Conservation (phyloP, 2,113 vertebrate species). For the Hydrochoerus hydrochaeris region DNA sequence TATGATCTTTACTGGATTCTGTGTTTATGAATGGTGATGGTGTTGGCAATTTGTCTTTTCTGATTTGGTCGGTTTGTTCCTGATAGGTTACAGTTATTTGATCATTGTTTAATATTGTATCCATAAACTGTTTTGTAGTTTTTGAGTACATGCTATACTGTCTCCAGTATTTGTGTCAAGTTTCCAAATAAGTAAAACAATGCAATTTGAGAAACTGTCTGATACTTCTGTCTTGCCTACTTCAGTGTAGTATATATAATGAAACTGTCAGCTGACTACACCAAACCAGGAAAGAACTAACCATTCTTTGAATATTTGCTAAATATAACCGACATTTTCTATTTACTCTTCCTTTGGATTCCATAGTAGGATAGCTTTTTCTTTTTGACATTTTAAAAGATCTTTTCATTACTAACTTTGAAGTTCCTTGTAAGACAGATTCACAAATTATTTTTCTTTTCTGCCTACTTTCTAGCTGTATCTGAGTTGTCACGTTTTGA, state of each 20-base stretch:
- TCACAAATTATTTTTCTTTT: constrained; percentile 56
- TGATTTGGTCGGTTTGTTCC: not conserved
- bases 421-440: constrained; percentile 35
- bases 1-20: not conserved
- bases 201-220: not conserved
- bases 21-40: not conserved
- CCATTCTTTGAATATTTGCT: not conserved
- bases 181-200: constrained; percentile 39
- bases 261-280: not conserved
- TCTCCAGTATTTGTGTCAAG: not conserved
- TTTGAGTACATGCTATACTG: not conserved
- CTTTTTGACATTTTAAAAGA: not conserved
- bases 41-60: not conserved
- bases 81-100: not conserved
- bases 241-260: not conserved
- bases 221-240: not conserved
- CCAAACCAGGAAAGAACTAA: not conserved
- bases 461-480: constrained; percentile 33
- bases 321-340: not conserved
- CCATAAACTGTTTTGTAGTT: not conserved
- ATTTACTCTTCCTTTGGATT: constrained; percentile 48
- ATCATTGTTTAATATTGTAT: constrained; percentile 14
- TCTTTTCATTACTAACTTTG: constrained; percentile 14
- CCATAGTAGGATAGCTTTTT: constrained; percentile 29
- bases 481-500: constrained; percentile 35